Evolutionary conservation across 2,113 vertebrate species (phyloP).

Genomic region (Dryoscopus gambensis): DNA sequence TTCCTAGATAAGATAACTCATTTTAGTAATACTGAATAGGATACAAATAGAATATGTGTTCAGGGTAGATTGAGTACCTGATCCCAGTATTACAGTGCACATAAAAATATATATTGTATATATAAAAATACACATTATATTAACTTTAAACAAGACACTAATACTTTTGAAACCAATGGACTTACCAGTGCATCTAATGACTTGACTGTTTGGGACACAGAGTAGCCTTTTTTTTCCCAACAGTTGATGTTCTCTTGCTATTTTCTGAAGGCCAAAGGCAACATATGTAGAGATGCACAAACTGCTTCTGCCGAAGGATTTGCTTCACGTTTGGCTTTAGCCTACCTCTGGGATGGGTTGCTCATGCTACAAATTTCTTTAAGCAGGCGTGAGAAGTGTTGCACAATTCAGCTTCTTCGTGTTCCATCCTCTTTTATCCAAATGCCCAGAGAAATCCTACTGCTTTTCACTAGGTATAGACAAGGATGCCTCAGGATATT

Average conservation of each 20-base stretch:
- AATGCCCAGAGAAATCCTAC: background rate
- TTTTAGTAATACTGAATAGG: background rate
- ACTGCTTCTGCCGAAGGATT: background rate
- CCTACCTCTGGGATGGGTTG: background rate
- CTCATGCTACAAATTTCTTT: background rate
- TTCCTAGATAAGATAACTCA: background rate
- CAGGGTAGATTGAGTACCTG: background rate
- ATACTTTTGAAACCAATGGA: background rate
- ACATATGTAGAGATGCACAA: background rate
- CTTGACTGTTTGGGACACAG: background rate
- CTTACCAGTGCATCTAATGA: background rate
- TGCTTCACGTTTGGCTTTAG: background rate
- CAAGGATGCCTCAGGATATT: background rate
- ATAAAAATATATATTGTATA: background rate
- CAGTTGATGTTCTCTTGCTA: background rate
- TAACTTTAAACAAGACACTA: background rate
- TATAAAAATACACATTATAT: background rate
- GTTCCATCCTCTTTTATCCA: background rate
- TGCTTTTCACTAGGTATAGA: background rate
- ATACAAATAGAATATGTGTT: background rate
- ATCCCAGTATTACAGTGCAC: background rate
- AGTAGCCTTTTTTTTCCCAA: background rate
- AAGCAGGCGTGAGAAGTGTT: background rate
- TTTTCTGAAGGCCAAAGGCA: background rate
- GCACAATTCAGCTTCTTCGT: background rate